phyloP scores from a whole-genome alignment of 2,888 invertebrate species.

The Himalopsyche japonica region DNA sequence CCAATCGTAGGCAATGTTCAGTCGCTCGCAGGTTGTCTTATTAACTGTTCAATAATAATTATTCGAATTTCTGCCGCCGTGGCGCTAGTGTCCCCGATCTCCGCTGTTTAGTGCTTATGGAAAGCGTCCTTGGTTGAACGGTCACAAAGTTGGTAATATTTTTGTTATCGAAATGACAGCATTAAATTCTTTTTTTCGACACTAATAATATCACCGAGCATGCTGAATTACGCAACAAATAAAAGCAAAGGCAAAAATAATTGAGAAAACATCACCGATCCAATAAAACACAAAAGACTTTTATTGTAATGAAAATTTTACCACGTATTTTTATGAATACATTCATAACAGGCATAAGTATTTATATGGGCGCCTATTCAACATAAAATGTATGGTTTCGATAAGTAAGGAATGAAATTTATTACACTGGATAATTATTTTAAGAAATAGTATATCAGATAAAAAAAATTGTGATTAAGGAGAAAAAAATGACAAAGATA shows the following conservation, averaged over 20 bases:
- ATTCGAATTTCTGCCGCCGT: constrained; percentile 20
- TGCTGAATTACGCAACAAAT: not conserved
- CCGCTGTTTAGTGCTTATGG: not conserved
- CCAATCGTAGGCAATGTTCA: not conserved
- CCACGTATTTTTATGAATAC: no score
- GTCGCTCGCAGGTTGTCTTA: constrained; percentile 7
- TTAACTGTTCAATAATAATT: constrained; percentile 30
- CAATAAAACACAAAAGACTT: no score
- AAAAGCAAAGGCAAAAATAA: not conserved
- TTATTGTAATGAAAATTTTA: no score
- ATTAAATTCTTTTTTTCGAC: not conserved
- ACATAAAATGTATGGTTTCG: no score
- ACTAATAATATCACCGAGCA: not conserved
- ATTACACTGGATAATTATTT: no score
- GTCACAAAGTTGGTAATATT: not conserved
- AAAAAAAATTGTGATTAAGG: no score
- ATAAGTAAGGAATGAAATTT: no score
- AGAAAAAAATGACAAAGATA: no score
- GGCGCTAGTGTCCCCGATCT: constrained; percentile 20
- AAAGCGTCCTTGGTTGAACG: not conserved
- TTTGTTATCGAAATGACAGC: not conserved
- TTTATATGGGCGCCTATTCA: no score
- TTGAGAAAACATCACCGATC: not conserved
- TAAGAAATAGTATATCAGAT: no score
- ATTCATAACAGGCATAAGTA: no score